Evolutionary conservation across 2,888 invertebrate species (phyloP), one percentile per base, ranked within the genome.

Genomic region (Danaus chrysippus): DNA sequence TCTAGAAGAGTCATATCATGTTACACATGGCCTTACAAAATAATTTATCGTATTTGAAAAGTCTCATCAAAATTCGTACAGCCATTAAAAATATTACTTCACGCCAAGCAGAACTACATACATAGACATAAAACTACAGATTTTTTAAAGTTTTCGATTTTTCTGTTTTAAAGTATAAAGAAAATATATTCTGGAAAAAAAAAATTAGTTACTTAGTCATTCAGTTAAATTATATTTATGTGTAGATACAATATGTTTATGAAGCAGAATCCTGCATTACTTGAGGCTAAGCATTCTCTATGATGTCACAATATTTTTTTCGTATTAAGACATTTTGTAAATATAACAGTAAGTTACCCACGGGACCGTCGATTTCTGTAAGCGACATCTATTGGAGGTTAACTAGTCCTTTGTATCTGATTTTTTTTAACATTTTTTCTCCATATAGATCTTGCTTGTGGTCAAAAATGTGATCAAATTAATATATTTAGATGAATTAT

Each of bases 371-470:
- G 72, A 75, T 82, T 76, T 79, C 81, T 79, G 75, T 71, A 64
- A 76, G 81, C 79, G 69, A 74, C 83, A 81, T 86, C 78, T 78
- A 80, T 83, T 81, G 73, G 70, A 76, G 77, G 78, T 68, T 70
- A 70, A 77, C 87, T 87, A 87, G 88, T 87, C 87, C 77, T 79
- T 79, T 81, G 77, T 79, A 84, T 85, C 84, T 86, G 82, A 84
- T 81, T 61, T 82, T 77, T 76, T 66, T 69, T 73, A 71, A 71
- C 70, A 71, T 70, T 75, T 61, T 70, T 67, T 70, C 82, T 80
- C 74, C 64, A 67, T 78, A 81, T 83, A 81, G 79, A 84, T 86
- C 85, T 80, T 71, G 74, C 80, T 79, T 64, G 57, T 61, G 64
- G 64, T 67, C 61, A 61, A 64, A 64, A 58, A 52, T 58, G 60